Evolutionary conservation across 2,888 invertebrate genomes (phyloP).

Genomic region (Lithophane semibrunnea): DNA sequence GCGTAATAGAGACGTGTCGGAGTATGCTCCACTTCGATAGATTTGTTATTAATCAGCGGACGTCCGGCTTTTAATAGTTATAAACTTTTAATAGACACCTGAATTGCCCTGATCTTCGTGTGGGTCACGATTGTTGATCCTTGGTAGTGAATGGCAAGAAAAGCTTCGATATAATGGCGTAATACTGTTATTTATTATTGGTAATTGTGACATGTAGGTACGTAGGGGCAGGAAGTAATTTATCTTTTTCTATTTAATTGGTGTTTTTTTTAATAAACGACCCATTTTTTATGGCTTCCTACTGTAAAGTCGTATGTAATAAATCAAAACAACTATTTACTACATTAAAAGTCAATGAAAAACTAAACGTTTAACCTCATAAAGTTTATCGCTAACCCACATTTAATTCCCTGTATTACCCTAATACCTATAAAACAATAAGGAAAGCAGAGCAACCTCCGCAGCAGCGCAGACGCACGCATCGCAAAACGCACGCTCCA

Average conservation of each 20-base stretch:
- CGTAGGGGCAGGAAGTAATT: conserved; percentile 44
- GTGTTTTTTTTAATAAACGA: background rate
- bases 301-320: conserved; percentile 11
- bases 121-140: conserved; percentile 47
- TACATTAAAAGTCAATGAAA: conserved; percentile 21
- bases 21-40: conserved; percentile 66
- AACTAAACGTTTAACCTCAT: background rate
- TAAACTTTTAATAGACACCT: conserved; percentile 49
- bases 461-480: conserved; percentile 38
- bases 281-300: conserved; percentile 28
- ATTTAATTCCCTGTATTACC: conserved; percentile 25
- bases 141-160: conserved; percentile 42
- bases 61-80: conserved; percentile 59
- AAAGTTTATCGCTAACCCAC: conserved; percentile 8
- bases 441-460: conserved; percentile 60
- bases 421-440: conserved; percentile 17
- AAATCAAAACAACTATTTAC: conserved; percentile 8
- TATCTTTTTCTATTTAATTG: conserved; percentile 34
- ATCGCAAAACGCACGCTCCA: conserved; percentile 64
- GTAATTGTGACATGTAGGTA: conserved; percentile 16
- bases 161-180: conserved; percentile 19
- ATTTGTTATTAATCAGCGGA: conserved; percentile 64
- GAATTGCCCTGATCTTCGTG: conserved; percentile 51
- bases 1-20: conserved; percentile 60
- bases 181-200: conserved; percentile 33